Evolutionary conservation across 2,113 vertebrate species (phyloP).

Genomic region (Numenius arquata): DNA sequence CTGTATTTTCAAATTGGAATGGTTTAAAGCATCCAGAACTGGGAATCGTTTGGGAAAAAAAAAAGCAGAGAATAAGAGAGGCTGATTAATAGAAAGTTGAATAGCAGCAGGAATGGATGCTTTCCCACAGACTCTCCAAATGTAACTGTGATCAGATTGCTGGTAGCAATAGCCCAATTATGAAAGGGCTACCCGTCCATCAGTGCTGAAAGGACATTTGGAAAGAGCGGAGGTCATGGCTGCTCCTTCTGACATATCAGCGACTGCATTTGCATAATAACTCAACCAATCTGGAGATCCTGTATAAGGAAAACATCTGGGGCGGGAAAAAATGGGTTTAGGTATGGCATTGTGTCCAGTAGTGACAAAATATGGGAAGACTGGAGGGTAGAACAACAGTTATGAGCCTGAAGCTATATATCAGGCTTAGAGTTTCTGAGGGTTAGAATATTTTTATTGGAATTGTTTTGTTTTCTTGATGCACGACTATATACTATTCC

Average conservation of each 20-base stretch:
- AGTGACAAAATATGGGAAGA: not conserved
- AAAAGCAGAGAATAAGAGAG: not conserved
- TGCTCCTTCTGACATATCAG: not conserved
- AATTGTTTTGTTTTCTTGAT: not conserved
- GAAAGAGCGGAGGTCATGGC: not conserved
- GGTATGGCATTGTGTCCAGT: not conserved
- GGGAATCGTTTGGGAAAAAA: not conserved
- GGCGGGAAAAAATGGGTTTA: fast-evolving
- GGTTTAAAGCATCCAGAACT: not conserved
- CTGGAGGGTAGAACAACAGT: not conserved
- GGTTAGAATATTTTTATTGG: not conserved
- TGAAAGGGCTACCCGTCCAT: not conserved
- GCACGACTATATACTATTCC: not conserved
- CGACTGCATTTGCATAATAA: not conserved
- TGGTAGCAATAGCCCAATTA: not conserved
- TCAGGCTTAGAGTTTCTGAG: not conserved
- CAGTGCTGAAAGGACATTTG: not conserved
- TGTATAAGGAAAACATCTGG: fast-evolving
- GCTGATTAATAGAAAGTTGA: not conserved
- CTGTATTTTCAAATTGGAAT: not conserved
- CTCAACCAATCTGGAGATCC: not conserved
- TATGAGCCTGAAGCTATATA: not conserved
- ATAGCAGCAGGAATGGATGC: not conserved
- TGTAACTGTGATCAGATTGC: not conserved
- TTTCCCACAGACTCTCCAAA: not conserved